A percentile compares a stretch with the other conserved stretches of the same genome.
Conservation (phyloP, 2,113 vertebrate genomes). For the Trematocara unimaculatum region DNA sequence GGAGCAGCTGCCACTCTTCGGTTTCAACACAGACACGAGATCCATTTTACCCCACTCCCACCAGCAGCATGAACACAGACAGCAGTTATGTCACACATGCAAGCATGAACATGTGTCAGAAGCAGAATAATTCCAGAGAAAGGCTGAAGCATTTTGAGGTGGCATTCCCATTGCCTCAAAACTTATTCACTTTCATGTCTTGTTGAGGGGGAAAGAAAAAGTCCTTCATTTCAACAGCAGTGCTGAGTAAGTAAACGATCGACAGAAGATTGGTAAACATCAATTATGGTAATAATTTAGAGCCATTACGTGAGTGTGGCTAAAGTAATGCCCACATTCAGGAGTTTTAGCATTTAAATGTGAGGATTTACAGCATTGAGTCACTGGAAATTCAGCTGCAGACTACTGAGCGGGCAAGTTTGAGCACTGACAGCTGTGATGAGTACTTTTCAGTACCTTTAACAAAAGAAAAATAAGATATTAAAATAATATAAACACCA, state of each 20-base stretch:
- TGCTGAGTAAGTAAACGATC: neutral
- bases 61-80: neutral
- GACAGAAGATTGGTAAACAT: neutral
- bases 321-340: neutral
- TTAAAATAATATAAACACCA: neutral
- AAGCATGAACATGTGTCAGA: neutral
- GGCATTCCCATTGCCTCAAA: neutral
- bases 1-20: slow-evolving; percentile 41
- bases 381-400: neutral
- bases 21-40: slow-evolving; percentile 23
- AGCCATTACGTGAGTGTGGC: neutral
- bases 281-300: neutral
- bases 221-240: neutral
- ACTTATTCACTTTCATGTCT: neutral
- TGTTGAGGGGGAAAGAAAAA: neutral
- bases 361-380: neutral
- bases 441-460: neutral
- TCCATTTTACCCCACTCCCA: slow-evolving; percentile 2
- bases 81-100: neutral
- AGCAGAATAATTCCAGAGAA: neutral
- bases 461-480: neutral
- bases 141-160: neutral
- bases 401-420: neutral
- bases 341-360: neutral
- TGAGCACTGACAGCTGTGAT: neutral